Evolutionary conservation across 2,113 vertebrate genomes (phyloP).

Genomic region (Spilogale gracilis): DNA sequence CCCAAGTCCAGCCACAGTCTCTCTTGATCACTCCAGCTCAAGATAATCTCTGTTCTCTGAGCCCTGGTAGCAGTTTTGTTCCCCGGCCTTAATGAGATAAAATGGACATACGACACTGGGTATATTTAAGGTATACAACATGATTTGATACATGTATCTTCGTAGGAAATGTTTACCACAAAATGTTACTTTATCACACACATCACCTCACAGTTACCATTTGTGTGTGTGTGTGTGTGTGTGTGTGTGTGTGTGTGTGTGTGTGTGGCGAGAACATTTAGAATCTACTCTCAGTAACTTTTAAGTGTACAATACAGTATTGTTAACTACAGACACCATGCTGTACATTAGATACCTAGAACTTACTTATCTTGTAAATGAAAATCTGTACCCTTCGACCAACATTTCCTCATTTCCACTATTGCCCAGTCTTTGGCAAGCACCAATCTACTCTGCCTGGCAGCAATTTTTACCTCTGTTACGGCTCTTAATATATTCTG

Average conservation of each 20-base stretch:
- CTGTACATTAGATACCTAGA: neutral
- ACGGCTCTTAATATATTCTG: neutral
- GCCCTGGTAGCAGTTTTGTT: neutral
- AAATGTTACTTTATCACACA: neutral
- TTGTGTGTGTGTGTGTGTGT: no score
- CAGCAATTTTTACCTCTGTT: neutral
- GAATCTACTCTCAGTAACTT: slow-evolving; percentile 10
- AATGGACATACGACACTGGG: neutral
- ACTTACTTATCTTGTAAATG: neutral
- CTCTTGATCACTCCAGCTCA: slow-evolving; percentile 16
- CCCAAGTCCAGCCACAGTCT: neutral
- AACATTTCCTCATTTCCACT: neutral
- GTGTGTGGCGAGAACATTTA: neutral
- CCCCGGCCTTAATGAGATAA: neutral
- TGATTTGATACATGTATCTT: neutral
- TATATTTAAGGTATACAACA: neutral
- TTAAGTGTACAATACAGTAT: neutral
- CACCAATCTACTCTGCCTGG: neutral
- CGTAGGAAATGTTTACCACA: neutral
- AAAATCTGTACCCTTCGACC: neutral
- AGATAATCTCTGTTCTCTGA: neutral
- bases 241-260: no score
- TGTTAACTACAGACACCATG: neutral
- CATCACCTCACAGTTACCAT: neutral
- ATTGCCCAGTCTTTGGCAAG: neutral